Conservation (phyloP, 1,140 invertebrate genomes). For the Triops cancriformis region DNA sequence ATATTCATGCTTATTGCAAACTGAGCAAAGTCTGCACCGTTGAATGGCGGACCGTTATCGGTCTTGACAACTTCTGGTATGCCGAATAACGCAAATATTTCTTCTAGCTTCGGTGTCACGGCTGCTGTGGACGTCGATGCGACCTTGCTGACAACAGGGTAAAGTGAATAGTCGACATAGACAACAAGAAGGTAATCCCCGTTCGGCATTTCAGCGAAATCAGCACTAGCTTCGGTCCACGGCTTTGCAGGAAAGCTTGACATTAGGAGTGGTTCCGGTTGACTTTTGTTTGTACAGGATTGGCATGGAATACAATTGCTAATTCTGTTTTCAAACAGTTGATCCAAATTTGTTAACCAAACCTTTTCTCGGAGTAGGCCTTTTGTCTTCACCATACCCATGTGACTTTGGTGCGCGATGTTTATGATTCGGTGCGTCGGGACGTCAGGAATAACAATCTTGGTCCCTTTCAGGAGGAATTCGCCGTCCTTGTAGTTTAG, state of each 20-base stretch:
- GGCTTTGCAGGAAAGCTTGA: too few relatives aligned
- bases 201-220: too few relatives aligned
- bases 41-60: too few relatives aligned
- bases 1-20: too few relatives aligned
- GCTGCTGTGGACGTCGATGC: too few relatives aligned
- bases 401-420: slow-evolving; percentile 31
- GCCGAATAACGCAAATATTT: too few relatives aligned
- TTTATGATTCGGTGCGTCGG: slow-evolving; percentile 29
- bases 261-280: too few relatives aligned
- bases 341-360: slow-evolving; percentile 36
- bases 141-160: slow-evolving; percentile 33
- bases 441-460: slow-evolving; percentile 30
- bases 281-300: slow-evolving; percentile 15
- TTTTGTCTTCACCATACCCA: slow-evolving; percentile 34
- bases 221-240: too few relatives aligned
- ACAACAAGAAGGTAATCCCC: slow-evolving; percentile 34
- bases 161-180: slow-evolving; percentile 35
- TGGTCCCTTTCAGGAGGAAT: slow-evolving; percentile 1
- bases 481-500: slow-evolving; percentile 14
- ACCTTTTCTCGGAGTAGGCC: too few relatives aligned
- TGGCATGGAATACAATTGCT: slow-evolving; percentile 34
- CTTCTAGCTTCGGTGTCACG: too few relatives aligned
- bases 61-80: too few relatives aligned
- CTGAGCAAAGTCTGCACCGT: too few relatives aligned
- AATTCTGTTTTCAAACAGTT: slow-evolving; percentile 31